Evolutionary conservation across 2,797 vertebrate genomes (phyloP).

Genomic region (Sebastes nivosus): DNA sequence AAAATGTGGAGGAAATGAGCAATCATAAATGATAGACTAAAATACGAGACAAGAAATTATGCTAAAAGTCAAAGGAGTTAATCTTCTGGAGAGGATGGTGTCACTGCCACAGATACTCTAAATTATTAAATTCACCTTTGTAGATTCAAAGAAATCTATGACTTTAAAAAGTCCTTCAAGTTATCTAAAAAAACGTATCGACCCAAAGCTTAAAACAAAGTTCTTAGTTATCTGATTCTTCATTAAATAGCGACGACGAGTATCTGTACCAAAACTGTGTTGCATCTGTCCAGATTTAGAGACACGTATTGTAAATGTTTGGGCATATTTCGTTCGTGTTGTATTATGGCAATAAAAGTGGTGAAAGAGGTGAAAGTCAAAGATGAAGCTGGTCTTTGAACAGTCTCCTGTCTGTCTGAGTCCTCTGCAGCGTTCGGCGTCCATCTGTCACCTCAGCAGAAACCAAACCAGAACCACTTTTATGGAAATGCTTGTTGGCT

Average conservation of each 20-base stretch:
- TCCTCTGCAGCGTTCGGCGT: neutral
- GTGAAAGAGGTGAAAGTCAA: neutral
- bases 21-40: neutral
- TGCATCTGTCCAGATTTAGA: neutral
- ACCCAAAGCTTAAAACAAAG: neutral
- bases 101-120: no score
- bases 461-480: neutral
- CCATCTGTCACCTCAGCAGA: slow-evolving; percentile 11
- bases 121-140: no score
- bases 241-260: no score
- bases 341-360: neutral
- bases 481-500: slow-evolving; percentile 1
- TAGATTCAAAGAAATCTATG: neutral
- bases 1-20: neutral
- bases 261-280: neutral
- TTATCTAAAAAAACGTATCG: no score
- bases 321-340: neutral
- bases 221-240: neutral
- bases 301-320: neutral
- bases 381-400: neutral
- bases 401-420: neutral
- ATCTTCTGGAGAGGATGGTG: neutral
- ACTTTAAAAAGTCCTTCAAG: neutral
- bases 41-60: neutral
- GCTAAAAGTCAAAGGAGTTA: neutral